Evolutionary conservation across 2,797 vertebrate species (phyloP).

Genomic region (Meda fulgida): DNA sequence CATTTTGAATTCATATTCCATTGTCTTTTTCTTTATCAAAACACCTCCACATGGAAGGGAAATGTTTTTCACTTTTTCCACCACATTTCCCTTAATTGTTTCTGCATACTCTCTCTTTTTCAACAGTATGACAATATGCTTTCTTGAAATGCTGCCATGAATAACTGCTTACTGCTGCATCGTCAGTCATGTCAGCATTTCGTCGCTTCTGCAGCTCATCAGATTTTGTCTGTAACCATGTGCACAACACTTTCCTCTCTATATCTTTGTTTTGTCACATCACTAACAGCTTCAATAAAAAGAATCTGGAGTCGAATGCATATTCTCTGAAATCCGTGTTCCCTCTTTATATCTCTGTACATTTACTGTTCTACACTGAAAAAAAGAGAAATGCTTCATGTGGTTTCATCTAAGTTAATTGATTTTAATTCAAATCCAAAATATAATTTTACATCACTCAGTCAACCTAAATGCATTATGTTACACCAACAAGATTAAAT

Average conservation of each 20-base stretch:
- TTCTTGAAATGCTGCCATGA: conserved; percentile 26
- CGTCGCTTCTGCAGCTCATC: background rate
- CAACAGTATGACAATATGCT: conserved; percentile 15
- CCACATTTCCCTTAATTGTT: conserved; percentile 35
- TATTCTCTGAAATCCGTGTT: background rate
- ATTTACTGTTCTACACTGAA: background rate
- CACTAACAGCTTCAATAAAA: background rate
- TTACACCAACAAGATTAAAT: background rate
- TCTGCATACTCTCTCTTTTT: conserved; percentile 26
- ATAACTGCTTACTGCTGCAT: conserved; percentile 25
- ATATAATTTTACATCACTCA: background rate
- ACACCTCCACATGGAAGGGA: background rate
- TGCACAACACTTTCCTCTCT: conserved; percentile 8
- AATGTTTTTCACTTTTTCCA: conserved; percentile 1
- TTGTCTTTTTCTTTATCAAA: conserved; percentile 13
- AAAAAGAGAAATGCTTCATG: background rate
- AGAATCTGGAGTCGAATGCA: background rate
- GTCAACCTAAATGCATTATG: background rate
- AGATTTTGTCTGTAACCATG: background rate
- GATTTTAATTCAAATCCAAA: background rate
- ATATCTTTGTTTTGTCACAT: background rate
- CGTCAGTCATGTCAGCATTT: conserved; percentile 25
- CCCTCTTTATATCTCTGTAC: background rate
- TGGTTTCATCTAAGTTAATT: background rate
- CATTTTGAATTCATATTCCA: background rate